phyloP scores from a whole-genome alignment of 2,797 vertebrate genomes.

The Arctocebus calabarensis region DNA sequence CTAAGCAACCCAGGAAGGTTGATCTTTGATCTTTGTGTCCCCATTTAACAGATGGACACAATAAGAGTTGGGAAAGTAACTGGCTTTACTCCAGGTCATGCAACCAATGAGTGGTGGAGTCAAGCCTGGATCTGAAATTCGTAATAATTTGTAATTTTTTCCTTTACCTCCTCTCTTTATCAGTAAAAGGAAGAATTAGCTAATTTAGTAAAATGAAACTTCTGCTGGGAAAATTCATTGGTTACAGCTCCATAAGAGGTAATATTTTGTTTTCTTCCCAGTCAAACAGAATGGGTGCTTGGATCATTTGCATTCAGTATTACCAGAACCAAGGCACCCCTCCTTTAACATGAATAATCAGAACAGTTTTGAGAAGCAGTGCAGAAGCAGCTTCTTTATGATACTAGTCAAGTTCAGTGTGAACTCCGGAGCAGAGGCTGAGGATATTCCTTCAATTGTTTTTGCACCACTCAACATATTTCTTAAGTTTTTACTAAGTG shows the following conservation, averaged over 20 bases:
- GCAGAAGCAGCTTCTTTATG: background rate
- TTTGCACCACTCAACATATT: background rate
- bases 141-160: background rate
- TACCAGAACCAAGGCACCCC: background rate
- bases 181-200: background rate
- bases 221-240: background rate
- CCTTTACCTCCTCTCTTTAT: background rate
- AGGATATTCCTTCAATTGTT: background rate
- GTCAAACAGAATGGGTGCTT: background rate
- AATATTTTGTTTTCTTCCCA: background rate
- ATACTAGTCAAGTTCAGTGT: background rate
- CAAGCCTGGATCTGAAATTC: background rate
- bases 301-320: background rate
- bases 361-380: conserved; percentile 8
- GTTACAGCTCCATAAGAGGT: background rate
- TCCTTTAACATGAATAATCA: background rate
- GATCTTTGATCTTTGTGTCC: background rate
- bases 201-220: conserved; percentile 11
- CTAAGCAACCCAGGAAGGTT: background rate
- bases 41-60: background rate
- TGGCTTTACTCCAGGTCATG: background rate
- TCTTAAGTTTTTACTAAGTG: background rate
- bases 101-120: background rate
- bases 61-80: background rate
- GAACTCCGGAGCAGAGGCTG: background rate